phyloP scores from a whole-genome alignment of 2,797 vertebrate genomes.

The Melanitta fusca region DNA sequence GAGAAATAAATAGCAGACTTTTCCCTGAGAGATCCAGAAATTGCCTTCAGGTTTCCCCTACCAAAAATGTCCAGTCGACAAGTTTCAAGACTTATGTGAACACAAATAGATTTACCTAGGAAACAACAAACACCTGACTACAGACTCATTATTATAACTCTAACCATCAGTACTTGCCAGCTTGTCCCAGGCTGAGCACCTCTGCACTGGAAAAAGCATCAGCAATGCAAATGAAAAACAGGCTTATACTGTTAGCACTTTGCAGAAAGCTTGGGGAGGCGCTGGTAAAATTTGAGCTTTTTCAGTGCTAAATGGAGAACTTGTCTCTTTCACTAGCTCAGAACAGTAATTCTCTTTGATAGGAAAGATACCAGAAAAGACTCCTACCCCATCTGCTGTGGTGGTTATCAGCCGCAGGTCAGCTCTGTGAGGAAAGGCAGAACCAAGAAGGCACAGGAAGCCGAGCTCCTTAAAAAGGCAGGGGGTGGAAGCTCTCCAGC shows the following conservation, averaged over 20 bases:
- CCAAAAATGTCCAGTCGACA: neutral
- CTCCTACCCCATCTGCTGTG: neutral
- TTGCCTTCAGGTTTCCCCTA: neutral
- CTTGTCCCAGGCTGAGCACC: neutral
- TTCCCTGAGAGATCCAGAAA: neutral
- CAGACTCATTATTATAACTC: neutral
- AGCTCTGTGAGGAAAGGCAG: constrained; percentile 48
- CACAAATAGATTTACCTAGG: neutral
- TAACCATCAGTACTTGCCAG: neutral
- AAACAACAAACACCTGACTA: neutral
- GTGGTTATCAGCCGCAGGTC: constrained; percentile 66
- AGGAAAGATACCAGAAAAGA: constrained; percentile 35
- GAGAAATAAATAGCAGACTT: neutral
- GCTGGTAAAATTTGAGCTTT: neutral
- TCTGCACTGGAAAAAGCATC: neutral
- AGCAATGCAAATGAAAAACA: neutral
- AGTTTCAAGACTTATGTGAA: neutral
- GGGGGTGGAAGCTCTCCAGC: constrained; percentile 18
- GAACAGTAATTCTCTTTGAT: neutral
- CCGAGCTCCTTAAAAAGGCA: constrained; percentile 63
- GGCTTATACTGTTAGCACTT: neutral
- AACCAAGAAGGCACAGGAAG: constrained; percentile 72
- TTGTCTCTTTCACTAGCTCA: neutral
- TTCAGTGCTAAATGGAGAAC: neutral
- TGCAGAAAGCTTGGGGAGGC: neutral